Evolutionary conservation across 2,888 invertebrate genomes (phyloP).

Genomic region (Nineta flava): DNA sequence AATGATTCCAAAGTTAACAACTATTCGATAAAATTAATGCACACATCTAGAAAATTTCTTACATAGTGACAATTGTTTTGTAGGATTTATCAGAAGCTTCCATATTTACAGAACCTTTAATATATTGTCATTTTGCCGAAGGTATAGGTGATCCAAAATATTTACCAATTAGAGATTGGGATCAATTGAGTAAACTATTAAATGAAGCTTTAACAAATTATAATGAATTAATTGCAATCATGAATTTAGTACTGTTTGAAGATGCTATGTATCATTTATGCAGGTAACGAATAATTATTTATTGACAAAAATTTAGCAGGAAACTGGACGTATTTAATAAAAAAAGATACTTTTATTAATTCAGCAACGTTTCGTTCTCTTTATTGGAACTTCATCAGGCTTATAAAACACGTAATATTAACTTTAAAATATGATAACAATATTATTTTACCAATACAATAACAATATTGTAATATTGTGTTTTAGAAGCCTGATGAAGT

Average conservation of each 20-base stretch:
- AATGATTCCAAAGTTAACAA: no score
- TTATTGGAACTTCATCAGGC: no score
- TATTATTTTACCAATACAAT: no score
- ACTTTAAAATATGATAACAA: no score
- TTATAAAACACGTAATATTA: no score
- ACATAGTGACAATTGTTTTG: not conserved
- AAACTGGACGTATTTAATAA: no score
- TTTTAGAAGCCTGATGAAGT: no score
- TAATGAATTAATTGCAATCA: constrained; percentile 78
- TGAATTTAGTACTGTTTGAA: constrained; percentile 89
- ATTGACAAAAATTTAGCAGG: not conserved
- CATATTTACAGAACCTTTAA: constrained; percentile 59
- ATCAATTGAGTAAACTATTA: constrained; percentile 51
- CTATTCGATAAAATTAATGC: not conserved
- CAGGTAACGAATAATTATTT: constrained; percentile 29
- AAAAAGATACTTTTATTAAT: no score
- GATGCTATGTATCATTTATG: constrained; percentile 90
- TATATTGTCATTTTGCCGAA: constrained; percentile 84
- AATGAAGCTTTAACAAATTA: constrained; percentile 69
- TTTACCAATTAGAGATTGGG: constrained; percentile 58
- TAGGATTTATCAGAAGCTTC: constrained; percentile 53
- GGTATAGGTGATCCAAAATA: constrained; percentile 88
- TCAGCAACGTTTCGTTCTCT: no score
- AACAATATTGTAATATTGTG: no score
- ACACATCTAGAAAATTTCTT: not conserved